A percentile compares a stretch with the other conserved stretches of the same genome.
These are phyloP conservation scores for Leptinotarsa undecemlineata DNA, from an alignment of 1,140 invertebrate genomes.

Conservation along the genomic window DNA sequence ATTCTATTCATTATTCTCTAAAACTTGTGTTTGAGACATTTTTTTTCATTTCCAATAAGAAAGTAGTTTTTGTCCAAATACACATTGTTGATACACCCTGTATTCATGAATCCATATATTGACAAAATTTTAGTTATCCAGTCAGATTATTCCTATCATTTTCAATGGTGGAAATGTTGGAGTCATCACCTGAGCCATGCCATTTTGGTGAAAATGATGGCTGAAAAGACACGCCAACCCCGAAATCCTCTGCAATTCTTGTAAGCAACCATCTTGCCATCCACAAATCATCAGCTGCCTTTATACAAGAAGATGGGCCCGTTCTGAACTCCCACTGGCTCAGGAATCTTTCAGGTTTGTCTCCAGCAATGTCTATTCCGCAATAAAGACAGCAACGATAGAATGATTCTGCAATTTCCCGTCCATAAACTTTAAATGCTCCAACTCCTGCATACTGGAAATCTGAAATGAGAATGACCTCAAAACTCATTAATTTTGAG, in stretches of 20 bases:
- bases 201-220: conserved; percentile 81
- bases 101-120: no score
- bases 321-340: conserved; percentile 75
- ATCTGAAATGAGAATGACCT: not conserved
- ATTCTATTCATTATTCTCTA: no score
- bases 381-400: conserved; percentile 79
- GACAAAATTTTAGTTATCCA: no score
- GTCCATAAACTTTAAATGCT: conserved; percentile 69
- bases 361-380: conserved; percentile 80
- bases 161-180: no score
- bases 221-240: conserved; percentile 76
- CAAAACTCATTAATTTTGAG: not conserved
- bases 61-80: no score
- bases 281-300: conserved; percentile 84
- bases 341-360: conserved; percentile 88
- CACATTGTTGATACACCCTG: no score
- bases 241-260: conserved; percentile 83
- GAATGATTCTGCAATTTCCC: conserved; percentile 83
- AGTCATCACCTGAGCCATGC: conserved; percentile 74
- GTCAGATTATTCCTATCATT: no score
- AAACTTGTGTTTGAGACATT: no score
- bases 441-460: conserved; percentile 80
- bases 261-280: conserved; percentile 79
- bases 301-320: conserved; percentile 74
- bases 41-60: no score